Evolutionary conservation across 2,888 invertebrate genomes (phyloP).

Genomic region (Sphaerophoria taeniata): DNA sequence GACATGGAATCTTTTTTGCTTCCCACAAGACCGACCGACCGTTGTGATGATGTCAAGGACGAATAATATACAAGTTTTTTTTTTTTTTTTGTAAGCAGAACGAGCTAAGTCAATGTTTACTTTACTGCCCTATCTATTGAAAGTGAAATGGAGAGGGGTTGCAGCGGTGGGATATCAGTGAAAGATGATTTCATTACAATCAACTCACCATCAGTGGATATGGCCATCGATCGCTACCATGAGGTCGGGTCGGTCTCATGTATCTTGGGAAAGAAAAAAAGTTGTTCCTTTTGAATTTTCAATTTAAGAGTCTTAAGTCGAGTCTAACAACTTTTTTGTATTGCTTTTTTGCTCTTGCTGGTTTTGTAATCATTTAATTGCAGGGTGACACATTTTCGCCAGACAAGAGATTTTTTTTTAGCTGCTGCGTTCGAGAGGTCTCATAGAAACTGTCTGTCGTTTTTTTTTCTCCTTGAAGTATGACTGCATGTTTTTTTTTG

Average conservation of each 20-base stretch:
- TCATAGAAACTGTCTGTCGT: background rate
- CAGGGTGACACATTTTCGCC: slow-evolving; percentile 1
- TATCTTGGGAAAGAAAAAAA: slow-evolving; percentile 22
- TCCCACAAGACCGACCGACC: slow-evolving; percentile 3
- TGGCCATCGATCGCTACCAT: background rate
- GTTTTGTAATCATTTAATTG: slow-evolving; percentile 53
- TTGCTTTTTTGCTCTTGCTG: background rate
- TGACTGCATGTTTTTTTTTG: background rate
- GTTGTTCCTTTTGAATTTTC: slow-evolving; percentile 30
- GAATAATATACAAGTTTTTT: slow-evolving; percentile 13
- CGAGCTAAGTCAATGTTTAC: slow-evolving; percentile 36
- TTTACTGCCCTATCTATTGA: slow-evolving; percentile 24
- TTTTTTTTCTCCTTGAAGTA: background rate
- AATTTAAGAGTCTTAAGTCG: background rate
- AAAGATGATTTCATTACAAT: slow-evolving; percentile 42
- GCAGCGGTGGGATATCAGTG: background rate
- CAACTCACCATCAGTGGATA: slow-evolving; percentile 15
- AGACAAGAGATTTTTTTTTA: slow-evolving; percentile 9
- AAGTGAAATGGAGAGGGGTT: background rate
- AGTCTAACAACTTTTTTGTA: background rate
- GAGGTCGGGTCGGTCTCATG: background rate
- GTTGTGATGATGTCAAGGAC: slow-evolving; percentile 50
- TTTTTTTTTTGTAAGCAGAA: background rate
- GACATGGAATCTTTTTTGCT: background rate
- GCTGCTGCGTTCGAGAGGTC: background rate